These are phyloP conservation scores for Gryon sp. DNA, from an alignment of 1,140 invertebrate genomes.

Conservation along the genomic window DNA sequence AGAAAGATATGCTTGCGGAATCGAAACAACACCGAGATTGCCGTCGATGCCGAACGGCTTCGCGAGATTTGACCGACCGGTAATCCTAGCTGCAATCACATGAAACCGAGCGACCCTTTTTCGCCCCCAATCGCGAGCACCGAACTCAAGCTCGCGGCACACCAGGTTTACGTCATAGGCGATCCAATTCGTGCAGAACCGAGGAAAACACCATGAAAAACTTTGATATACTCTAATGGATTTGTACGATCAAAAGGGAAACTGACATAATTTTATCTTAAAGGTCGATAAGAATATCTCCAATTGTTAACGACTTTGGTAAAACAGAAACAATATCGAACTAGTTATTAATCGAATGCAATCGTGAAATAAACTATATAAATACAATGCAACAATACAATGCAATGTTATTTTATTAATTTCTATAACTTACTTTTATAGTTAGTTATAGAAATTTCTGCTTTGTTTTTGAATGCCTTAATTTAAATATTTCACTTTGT, in stretches of 20 bases:
- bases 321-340: too few species aligned
- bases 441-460: too few species aligned
- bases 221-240: slow-evolving; percentile 23
- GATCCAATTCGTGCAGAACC: slow-evolving; percentile 49
- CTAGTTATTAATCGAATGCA: too few species aligned
- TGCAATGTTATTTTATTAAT: too few species aligned
- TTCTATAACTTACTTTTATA: too few species aligned
- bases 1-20: slow-evolving; percentile 53
- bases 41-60: slow-evolving; percentile 30
- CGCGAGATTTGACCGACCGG: slow-evolving; percentile 20
- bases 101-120: slow-evolving; percentile 40
- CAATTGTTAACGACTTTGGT: too few species aligned
- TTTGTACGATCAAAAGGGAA: slow-evolving; percentile 31
- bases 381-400: too few species aligned
- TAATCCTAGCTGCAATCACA: slow-evolving; percentile 37
- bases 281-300: too few species aligned
- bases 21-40: slow-evolving; percentile 45
- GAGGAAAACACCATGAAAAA: slow-evolving; percentile 45
- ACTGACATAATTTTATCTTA: too few species aligned
- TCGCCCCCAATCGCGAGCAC: slow-evolving; percentile 44
- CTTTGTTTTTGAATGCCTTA: too few species aligned
- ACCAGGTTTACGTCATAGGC: slow-evolving; percentile 37
- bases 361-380: too few species aligned
- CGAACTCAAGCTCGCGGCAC: slow-evolving; percentile 25
- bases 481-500: too few species aligned